phyloP scores from a whole-genome alignment of 2,113 vertebrate species.

The Probosciger aterrimus region DNA sequence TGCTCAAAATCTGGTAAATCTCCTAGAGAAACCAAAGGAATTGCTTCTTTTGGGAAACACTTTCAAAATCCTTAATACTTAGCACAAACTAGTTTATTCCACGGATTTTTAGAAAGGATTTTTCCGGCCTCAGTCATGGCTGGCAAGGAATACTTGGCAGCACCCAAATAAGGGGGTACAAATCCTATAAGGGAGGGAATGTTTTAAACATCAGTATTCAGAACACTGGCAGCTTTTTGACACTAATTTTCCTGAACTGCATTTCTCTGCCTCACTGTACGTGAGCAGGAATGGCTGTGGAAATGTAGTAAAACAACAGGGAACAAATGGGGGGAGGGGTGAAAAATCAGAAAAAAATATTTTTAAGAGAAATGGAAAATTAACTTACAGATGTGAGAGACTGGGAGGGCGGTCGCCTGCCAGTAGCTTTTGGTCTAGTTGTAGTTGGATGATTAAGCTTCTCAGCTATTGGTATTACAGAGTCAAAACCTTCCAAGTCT shows the following conservation, averaged over 20 bases:
- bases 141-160: constrained; percentile 13
- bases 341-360: not conserved
- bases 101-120: not conserved
- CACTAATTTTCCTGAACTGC: not conserved
- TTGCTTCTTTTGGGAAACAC: not conserved
- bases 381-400: constrained; percentile 89
- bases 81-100: not conserved
- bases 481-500: constrained; percentile 94
- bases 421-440: constrained; percentile 89
- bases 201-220: constrained; percentile 10
- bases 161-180: not conserved
- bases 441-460: constrained; percentile 94
- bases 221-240: not conserved
- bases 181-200: not conserved
- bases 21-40: not conserved
- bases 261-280: not conserved
- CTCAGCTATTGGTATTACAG: constrained; percentile 86
- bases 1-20: not conserved
- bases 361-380: constrained; percentile 14
- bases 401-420: constrained; percentile 93
- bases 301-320: not conserved
- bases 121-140: not conserved
- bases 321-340: not conserved
- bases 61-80: not conserved
- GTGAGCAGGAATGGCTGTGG: not conserved